These are phyloP conservation scores for Zonitis immaculata DNA, from an alignment of 2,888 invertebrate genomes.

Conservation along the genomic window DNA sequence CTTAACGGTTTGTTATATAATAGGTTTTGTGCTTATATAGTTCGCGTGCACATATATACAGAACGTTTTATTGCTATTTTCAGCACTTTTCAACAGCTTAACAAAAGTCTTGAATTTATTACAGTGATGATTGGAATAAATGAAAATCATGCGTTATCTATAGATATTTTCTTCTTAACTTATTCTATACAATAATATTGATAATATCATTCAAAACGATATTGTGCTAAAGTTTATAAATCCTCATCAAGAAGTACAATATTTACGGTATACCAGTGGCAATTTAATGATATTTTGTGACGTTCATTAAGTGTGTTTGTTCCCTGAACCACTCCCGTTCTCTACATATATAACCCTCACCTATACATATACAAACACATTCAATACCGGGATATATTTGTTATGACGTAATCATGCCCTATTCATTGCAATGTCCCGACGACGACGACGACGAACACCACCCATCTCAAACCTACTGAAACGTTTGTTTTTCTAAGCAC, in stretches of 20 bases:
- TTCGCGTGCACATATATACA: conserved; percentile 4
- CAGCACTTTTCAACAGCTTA: conserved; percentile 6
- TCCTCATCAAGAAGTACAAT: conserved; percentile 22
- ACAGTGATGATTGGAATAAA: neutral
- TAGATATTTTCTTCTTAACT: no score
- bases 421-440: conserved; percentile 11
- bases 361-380: neutral
- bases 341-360: conserved; percentile 15
- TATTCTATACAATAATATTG: conserved; percentile 6
- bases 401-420: conserved; percentile 20
- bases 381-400: conserved; percentile 2
- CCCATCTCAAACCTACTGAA: conserved; percentile 10
- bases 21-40: conserved; percentile 3
- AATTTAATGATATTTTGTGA: conserved; percentile 45
- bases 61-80: conserved; percentile 4
- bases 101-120: conserved; percentile 3
- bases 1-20: conserved; percentile 5
- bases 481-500: conserved; percentile 19
- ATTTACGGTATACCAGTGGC: conserved; percentile 27
- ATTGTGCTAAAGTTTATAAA: conserved; percentile 23
- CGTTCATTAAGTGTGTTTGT: conserved; percentile 48
- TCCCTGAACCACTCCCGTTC: conserved; percentile 33
- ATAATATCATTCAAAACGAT: conserved; percentile 19
- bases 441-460: no score
- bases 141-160: no score